phyloP scores from a whole-genome alignment of 2,888 invertebrate species.

The Isotomurus palustris region DNA sequence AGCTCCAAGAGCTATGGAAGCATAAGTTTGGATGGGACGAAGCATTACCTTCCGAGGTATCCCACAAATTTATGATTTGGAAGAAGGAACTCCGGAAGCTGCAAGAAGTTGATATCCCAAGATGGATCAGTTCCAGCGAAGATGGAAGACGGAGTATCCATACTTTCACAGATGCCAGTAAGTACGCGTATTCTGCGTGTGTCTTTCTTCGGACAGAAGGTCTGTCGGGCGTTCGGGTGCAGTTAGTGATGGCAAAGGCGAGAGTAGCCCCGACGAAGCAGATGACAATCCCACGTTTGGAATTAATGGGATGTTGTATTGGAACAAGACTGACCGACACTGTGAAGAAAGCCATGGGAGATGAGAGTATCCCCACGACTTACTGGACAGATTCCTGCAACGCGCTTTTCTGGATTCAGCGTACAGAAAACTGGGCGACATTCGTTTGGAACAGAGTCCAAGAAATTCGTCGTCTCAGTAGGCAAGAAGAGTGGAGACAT shows the following conservation, averaged over 20 bases:
- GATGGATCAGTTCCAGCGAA: slow-evolving; percentile 18
- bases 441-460: slow-evolving; percentile 44
- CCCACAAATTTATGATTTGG: slow-evolving; percentile 27
- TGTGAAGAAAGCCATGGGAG: slow-evolving; percentile 1
- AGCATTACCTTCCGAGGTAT: slow-evolving; percentile 5
- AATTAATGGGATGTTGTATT: slow-evolving; percentile 45
- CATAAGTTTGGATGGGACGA: slow-evolving; percentile 25
- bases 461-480: slow-evolving; percentile 44
- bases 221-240: slow-evolving; percentile 25
- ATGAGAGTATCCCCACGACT: background rate
- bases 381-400: slow-evolving; percentile 13
- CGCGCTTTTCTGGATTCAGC: slow-evolving; percentile 8
- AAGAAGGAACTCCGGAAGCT: slow-evolving; percentile 31
- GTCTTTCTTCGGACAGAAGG: slow-evolving; percentile 41
- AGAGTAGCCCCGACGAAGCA: slow-evolving; percentile 45
- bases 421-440: slow-evolving; percentile 13
- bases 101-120: slow-evolving; percentile 35
- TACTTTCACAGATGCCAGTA: slow-evolving; percentile 46
- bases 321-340: background rate
- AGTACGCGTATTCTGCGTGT: slow-evolving; percentile 44
- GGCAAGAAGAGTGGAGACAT: background rate
- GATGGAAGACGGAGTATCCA: slow-evolving; percentile 39
- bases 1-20: slow-evolving; percentile 32
- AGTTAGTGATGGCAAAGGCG: slow-evolving; percentile 44
- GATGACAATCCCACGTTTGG: slow-evolving; percentile 47